These are phyloP conservation scores for Drosophila mojavensis DNA, from an alignment of 1,140 invertebrate species.

Conservation along the genomic window DNA sequence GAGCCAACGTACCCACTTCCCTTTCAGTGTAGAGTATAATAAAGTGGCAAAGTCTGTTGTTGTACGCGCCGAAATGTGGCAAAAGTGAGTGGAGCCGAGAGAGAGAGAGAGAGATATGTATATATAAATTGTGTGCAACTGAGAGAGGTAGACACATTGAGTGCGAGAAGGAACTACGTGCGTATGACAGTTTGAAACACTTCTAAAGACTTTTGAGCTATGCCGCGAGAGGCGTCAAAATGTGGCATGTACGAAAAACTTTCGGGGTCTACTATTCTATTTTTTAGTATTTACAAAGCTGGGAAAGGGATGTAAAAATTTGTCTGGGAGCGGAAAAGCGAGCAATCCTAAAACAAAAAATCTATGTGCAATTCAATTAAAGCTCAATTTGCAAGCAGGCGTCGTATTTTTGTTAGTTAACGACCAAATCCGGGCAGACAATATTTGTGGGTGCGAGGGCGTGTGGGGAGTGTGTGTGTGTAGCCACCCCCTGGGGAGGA, in stretches of 20 bases:
- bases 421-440: slow-evolving; percentile 34
- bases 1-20: background rate
- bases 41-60: slow-evolving; percentile 62
- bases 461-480: background rate
- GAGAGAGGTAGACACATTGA: slow-evolving; percentile 6
- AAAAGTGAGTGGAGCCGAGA: slow-evolving; percentile 12
- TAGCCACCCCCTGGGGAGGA: background rate
- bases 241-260: slow-evolving; percentile 31
- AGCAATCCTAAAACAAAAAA: slow-evolving; percentile 36
- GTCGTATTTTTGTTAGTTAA: slow-evolving; percentile 77
- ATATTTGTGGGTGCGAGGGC: background rate
- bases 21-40: slow-evolving; percentile 14
- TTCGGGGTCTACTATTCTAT: background rate
- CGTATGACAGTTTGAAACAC: slow-evolving; percentile 77
- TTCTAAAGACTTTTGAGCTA: slow-evolving; percentile 66
- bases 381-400: slow-evolving; percentile 75
- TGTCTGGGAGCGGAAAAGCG: slow-evolving; percentile 4
- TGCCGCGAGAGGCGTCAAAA: slow-evolving; percentile 50
- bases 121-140: background rate
- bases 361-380: slow-evolving; percentile 81
- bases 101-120: background rate
- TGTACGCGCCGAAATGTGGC: slow-evolving; percentile 16
- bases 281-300: background rate
- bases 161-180: slow-evolving; percentile 38
- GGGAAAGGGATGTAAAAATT: slow-evolving; percentile 9